Conservation (phyloP, 2,113 vertebrate genomes). For the Coryphaenoides rupestris region DNA sequence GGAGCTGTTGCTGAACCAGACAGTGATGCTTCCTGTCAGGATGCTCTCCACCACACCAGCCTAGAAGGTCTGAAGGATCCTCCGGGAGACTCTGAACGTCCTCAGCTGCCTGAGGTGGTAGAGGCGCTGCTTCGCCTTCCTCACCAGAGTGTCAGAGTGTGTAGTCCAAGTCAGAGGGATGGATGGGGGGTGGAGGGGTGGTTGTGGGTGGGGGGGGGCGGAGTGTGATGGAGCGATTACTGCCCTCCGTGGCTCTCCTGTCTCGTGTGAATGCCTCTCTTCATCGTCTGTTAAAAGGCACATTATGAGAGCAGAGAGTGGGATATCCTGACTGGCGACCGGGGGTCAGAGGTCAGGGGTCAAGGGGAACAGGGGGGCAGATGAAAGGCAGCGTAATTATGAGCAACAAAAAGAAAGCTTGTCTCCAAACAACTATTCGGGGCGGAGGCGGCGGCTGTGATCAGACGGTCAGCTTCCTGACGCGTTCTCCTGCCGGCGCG, state of each 20-base stretch:
- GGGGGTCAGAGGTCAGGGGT: slow-evolving; percentile 65
- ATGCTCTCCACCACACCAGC: too few species aligned
- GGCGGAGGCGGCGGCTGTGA: slow-evolving; percentile 54
- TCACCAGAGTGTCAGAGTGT: slow-evolving; percentile 76
- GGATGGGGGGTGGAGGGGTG: background rate
- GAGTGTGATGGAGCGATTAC: slow-evolving; percentile 77
- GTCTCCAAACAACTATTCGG: slow-evolving; percentile 79
- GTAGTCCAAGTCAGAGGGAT: slow-evolving; percentile 70
- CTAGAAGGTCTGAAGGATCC: too few species aligned
- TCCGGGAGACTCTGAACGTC: too few species aligned
- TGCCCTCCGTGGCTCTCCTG: slow-evolving; percentile 68
- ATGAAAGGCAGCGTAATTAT: slow-evolving; percentile 78
- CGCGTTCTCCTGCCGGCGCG: slow-evolving; percentile 62
- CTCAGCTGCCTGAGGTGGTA: too few species aligned
- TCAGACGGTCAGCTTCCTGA: slow-evolving; percentile 66
- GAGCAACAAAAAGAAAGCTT: slow-evolving; percentile 76
- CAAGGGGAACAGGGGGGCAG: slow-evolving; percentile 77
- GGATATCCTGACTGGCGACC: slow-evolving; percentile 80
- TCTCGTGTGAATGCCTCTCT: slow-evolving; percentile 78
- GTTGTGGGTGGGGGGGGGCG: slow-evolving; percentile 61
- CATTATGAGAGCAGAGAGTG: slow-evolving; percentile 77
- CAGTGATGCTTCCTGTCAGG: too few species aligned
- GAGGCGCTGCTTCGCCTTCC: too few species aligned
- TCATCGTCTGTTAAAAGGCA: slow-evolving; percentile 77
- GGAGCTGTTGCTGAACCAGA: too few species aligned